Percentiles rank a stretch among this genome's conserved stretches.
phyloP scores from a whole-genome alignment of 2,888 invertebrate genomes.

The Heliothis peltigera region DNA sequence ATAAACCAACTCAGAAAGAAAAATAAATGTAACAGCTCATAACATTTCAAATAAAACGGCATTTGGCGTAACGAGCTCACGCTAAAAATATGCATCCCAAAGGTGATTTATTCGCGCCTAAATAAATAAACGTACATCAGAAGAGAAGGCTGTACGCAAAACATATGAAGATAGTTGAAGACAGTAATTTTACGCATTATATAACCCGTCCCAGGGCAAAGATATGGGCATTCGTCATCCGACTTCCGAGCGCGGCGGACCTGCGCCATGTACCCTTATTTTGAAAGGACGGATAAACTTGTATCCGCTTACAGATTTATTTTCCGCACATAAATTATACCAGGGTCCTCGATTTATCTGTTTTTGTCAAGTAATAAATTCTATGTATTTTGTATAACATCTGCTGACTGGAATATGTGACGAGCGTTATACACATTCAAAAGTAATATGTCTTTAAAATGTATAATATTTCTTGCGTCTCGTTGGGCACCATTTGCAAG shows the following conservation, averaged over 20 bases:
- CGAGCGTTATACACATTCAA: constrained; percentile 39
- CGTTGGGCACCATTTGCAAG: constrained; percentile 70
- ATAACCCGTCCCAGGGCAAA: constrained; percentile 82
- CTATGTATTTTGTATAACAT: constrained; percentile 60
- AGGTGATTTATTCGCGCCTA: constrained; percentile 63
- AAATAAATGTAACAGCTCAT: constrained; percentile 34
- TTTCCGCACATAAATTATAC: constrained; percentile 77
- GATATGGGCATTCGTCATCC: constrained; percentile 84
- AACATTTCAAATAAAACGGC: constrained; percentile 47
- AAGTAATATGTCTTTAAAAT: constrained; percentile 54
- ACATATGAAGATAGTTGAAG: constrained; percentile 82
- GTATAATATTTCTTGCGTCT: constrained; percentile 51
- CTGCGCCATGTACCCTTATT: constrained; percentile 75
- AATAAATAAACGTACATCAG: constrained; percentile 69
- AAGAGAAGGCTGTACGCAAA: constrained; percentile 67
- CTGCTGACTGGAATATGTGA: constrained; percentile 49
- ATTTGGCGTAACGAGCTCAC: constrained; percentile 41
- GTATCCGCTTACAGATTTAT: constrained; percentile 83
- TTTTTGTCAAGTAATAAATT: constrained; percentile 64
- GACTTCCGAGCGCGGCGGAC: constrained; percentile 74
- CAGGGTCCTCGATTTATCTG: constrained; percentile 68
- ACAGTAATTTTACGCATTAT: constrained; percentile 88
- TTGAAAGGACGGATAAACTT: constrained; percentile 82
- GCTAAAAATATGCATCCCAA: constrained; percentile 54
- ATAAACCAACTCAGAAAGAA: constrained; percentile 9